phyloP scores from a whole-genome alignment of 1,140 invertebrate genomes.

The Drosophila cardini region DNA sequence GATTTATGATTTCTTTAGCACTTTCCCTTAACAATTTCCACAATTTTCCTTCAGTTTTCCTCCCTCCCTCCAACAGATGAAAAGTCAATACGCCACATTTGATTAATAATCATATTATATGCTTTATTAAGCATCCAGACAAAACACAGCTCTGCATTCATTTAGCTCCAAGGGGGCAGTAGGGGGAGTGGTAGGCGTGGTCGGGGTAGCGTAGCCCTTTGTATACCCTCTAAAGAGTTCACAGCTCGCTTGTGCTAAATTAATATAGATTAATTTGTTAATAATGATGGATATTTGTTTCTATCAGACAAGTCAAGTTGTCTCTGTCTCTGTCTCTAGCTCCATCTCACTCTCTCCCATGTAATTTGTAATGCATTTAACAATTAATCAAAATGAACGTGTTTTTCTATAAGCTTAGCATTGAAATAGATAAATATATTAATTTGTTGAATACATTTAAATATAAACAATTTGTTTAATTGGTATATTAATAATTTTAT shows the following conservation, averaged over 20 bases:
- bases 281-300: neutral
- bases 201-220: neutral
- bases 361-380: neutral
- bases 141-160: slow-evolving; percentile 10
- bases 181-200: neutral
- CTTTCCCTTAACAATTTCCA: slow-evolving; percentile 9
- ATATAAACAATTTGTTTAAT: too few relatives aligned
- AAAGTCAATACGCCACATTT: slow-evolving; percentile 76
- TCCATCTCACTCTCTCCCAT: too few relatives aligned
- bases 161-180: neutral
- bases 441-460: too few relatives aligned
- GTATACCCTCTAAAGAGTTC: slow-evolving; percentile 22
- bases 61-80: slow-evolving; percentile 45
- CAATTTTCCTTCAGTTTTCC: slow-evolving; percentile 14
- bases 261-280: slow-evolving; percentile 47
- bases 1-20: slow-evolving; percentile 40
- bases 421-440: neutral
- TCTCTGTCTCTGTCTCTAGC: neutral
- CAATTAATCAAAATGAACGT: slow-evolving; percentile 9
- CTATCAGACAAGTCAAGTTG: slow-evolving; percentile 7
- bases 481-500: too few relatives aligned
- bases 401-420: neutral
- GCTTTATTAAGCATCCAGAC: slow-evolving; percentile 73
- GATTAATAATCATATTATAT: slow-evolving; percentile 83
- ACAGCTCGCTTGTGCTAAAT: slow-evolving; percentile 21